Evolutionary conservation across 37 sponge, comb jelly and placozoan species (phyloP), one percentile per base, ranked within the genome.

Genomic region (Chondrilla cf. caribensis): DNA sequence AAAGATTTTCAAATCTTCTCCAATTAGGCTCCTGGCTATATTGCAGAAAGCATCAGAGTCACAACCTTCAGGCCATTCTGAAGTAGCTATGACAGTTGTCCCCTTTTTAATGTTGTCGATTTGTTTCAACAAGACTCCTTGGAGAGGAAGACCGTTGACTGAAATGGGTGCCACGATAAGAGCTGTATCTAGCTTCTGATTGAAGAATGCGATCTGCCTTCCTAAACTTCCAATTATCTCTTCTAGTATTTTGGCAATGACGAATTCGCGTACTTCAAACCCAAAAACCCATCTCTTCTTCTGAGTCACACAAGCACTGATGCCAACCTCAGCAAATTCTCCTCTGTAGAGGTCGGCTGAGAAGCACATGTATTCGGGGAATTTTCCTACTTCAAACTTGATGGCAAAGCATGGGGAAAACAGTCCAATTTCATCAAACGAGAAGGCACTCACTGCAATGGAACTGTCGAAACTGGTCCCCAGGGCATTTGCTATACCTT

Each of bases 41-140:
- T 24, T 35, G 32, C 83, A 83, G 55, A 83, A 83, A 3, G 42
- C 3, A 58, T 83, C 83, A 15, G 59, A 41, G 35, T 31, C 24
- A 54, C 83, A 83, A n/a, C 39, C 28, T 19, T 22, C 7, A 3
- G 83, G 83, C 62, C 62, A 72, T 14, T 22, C 22, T 2, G 70
- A 19, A 37, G 18, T 8, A 29, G 67, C 76, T 58, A 29, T 14
- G 8, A 84, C 25, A 1, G 78, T 55, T 54, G 76, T 22, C 29
- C 78, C 84, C 42, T 58, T 6, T 35, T 47, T 4, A 7, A 47
- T 17, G 8, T 29, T 41, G 8, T 25, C 31, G 1, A 33, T 6
- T 47, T 33, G 40, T 18, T 70, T 17, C 19, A 37, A 22, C 26
- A 57, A 2, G 2, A 59, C 21, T 37, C 44, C 54, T 9, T 62